Evolutionary conservation across 2,797 vertebrate species (phyloP), one percentile per base, ranked within the genome.

Genomic region (Gouania willdenowi): DNA sequence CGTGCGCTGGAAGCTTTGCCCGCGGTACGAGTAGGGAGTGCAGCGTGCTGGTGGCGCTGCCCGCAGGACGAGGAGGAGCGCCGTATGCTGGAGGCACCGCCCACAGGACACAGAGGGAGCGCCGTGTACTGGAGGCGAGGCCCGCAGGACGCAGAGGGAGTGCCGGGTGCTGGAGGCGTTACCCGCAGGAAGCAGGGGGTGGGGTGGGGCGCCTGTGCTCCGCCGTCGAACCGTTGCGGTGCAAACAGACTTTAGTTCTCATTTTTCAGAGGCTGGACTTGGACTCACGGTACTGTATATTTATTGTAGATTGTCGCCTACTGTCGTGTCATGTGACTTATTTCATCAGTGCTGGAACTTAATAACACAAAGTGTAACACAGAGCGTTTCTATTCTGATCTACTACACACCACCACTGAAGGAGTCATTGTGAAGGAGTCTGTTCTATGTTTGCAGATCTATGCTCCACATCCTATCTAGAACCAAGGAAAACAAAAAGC

Each of bases 261-360:
- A n/a, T n/a, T n/a, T n/a, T n/a, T n/a, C n/a, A 19, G 46, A 63
- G 62, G 30, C 33, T 76, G 42, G 64, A 61, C 52, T 19, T 56
- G 59, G 68, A 58, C n/a, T 81, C 77, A 28, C 68, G 60, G 79
- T 85, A 85, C 82, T 84, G 81, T 85, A 82, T 82, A 84, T 84
- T 84, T 83, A 86, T 83, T 84, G 66, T 82, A 76, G 50, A 69
- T 44, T 50, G 60, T 47, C 61, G 72, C 74, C 75, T 66, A 63
- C 70, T 79, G 75, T 69, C 56, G 55, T 16, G 55, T 71, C 71
- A 74, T 67, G 47, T 62, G 66, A 77, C 37, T 52, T 28, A 66
- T 14, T 41, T 66, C 38, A 52, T 61, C 50, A 71, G 65, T 63
- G 71, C 68, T 80, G 75, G 58, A 80, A 68, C 67, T 54, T 65